Evolutionary conservation across 2,888 invertebrate species (phyloP).

Genomic region (Flabesymbios commensalis): DNA sequence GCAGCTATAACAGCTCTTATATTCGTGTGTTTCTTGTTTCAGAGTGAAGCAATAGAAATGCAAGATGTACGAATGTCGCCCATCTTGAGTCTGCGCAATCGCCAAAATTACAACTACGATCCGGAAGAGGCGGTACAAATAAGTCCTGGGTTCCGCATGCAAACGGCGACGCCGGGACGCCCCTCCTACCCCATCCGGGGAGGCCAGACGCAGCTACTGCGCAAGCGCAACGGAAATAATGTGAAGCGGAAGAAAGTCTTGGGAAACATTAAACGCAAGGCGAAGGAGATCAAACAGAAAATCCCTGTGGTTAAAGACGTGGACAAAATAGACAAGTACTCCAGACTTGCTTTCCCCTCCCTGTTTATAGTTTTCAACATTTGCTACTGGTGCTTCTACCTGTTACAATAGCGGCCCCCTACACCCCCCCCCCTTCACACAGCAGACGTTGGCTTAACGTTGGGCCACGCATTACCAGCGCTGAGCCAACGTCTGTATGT

Average conservation of each 20-base stretch:
- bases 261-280: conserved; percentile 47
- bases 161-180: conserved; percentile 47
- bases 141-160: conserved; percentile 42
- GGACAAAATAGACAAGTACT: conserved; percentile 97
- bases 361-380: conserved; percentile 94
- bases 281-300: conserved; percentile 49
- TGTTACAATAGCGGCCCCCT: conserved; percentile 38
- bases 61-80: conserved; percentile 86
- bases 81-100: conserved; percentile 73
- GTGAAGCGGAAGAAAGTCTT: conserved; percentile 42
- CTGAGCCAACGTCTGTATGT: too few species aligned
- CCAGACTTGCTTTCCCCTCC: conserved; percentile 91
- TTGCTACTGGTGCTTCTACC: conserved; percentile 86
- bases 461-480: too few species aligned
- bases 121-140: conserved; percentile 11
- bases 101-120: conserved; percentile 36
- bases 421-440: too few species aligned
- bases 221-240: conserved; percentile 30
- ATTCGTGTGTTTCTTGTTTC: background rate
- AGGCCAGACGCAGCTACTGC: conserved; percentile 29
- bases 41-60: conserved; percentile 79
- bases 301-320: conserved; percentile 78
- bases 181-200: conserved; percentile 36
- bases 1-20: too few species aligned
- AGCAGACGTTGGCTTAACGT: too few species aligned